phyloP scores from a whole-genome alignment of 2,888 invertebrate genomes.

The Agriotes lineatus region DNA sequence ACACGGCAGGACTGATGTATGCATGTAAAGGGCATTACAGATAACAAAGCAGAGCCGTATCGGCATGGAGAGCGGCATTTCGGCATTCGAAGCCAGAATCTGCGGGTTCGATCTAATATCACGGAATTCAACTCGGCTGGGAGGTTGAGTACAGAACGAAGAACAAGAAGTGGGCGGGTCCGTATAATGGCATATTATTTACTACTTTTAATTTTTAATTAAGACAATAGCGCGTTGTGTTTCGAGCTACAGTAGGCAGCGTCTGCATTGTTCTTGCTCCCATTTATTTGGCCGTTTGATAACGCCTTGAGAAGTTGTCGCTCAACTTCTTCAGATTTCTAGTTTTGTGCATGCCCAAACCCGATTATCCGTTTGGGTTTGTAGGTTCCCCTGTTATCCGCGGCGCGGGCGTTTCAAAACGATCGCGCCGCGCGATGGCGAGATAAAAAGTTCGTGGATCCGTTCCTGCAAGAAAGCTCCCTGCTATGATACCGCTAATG shows the following conservation, averaged over 20 bases:
- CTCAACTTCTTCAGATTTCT: no score
- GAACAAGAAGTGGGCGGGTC: conserved; percentile 13
- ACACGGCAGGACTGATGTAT: conserved; percentile 58
- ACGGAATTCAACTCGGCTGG: no score
- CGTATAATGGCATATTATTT: not conserved
- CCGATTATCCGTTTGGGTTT: no score
- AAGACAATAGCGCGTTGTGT: conserved; percentile 14
- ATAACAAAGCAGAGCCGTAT: conserved; percentile 56
- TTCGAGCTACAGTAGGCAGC: not conserved
- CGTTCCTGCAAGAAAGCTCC: conserved; percentile 53
- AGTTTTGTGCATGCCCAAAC: no score
- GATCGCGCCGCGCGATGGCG: not conserved
- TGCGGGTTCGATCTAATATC: no score
- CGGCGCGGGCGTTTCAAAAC: not conserved
- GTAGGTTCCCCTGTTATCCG: not conserved
- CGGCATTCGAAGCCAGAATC: no score
- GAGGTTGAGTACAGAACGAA: not conserved
- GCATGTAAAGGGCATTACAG: conserved; percentile 56
- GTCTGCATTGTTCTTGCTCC: conserved; percentile 7
- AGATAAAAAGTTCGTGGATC: conserved; percentile 26
- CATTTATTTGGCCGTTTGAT: not conserved
- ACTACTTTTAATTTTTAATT: not conserved
- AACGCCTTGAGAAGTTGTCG: conserved; percentile 4
- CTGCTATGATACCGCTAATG: conserved; percentile 60
- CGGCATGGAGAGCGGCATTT: no score